Evolutionary conservation across 1,140 invertebrate genomes (phyloP).

Genomic region (Mamestra configurata): DNA sequence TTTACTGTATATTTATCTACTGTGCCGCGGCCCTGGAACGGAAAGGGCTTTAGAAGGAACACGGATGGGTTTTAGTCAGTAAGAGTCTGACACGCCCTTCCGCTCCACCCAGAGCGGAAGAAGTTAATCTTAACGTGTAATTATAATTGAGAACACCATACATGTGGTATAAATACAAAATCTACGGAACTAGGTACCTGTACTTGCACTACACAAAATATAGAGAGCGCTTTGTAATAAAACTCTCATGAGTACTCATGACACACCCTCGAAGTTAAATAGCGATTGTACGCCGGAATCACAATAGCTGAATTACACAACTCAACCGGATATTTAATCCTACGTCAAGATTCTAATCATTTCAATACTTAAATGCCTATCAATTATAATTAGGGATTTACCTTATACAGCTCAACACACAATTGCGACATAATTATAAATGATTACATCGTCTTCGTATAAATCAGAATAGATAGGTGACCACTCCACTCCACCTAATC

Average conservation of each 20-base stretch:
- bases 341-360: background rate
- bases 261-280: background rate
- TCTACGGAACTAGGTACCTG: too few relatives aligned
- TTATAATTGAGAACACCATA: too few relatives aligned
- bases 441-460: background rate
- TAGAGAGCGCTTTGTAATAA: background rate
- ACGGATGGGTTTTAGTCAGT: too few relatives aligned
- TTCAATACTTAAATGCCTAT: background rate
- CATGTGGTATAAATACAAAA: too few relatives aligned
- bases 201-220: too few relatives aligned
- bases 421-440: background rate
- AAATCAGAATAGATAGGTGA: background rate
- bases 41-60: too few relatives aligned
- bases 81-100: too few relatives aligned
- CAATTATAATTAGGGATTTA: background rate
- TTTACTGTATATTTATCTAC: too few relatives aligned
- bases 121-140: too few relatives aligned
- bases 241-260: background rate
- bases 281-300: background rate
- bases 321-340: slow-evolving; percentile 8
- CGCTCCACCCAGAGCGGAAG: too few relatives aligned
- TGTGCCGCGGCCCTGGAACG: too few relatives aligned
- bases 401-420: too few relatives aligned
- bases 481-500: background rate
- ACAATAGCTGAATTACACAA: background rate